A percentile compares a stretch with the other conserved stretches of the same genome.
Conservation (phyloP, 1,140 invertebrate genomes). For the Chlorops oryzae region DNA sequence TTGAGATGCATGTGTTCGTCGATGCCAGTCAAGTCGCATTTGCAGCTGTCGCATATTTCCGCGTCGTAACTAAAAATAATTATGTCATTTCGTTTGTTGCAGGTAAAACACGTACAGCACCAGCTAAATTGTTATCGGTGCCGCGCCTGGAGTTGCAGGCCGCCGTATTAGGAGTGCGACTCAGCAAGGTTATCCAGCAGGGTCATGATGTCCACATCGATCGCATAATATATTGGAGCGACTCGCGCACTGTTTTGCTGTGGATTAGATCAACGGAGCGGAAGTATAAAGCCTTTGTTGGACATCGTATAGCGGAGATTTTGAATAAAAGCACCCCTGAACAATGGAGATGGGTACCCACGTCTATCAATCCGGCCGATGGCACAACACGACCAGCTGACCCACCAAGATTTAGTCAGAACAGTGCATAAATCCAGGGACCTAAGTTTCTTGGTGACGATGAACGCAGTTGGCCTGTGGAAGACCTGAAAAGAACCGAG, state of each 20-base stretch:
- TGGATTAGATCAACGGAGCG: constrained; percentile 28
- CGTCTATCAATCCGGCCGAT: constrained; percentile 29
- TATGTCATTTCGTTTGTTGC: constrained; percentile 15
- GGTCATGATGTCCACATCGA: constrained; percentile 6
- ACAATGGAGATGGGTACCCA: constrained; percentile 28
- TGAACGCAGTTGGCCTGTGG: constrained; percentile 16
- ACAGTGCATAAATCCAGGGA: constrained; percentile 16
- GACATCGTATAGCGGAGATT: constrained; percentile 45
- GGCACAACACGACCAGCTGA: constrained; percentile 12
- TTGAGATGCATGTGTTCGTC: constrained; percentile 23
- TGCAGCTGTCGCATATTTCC: constrained; percentile 27
- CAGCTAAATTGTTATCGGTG: constrained; percentile 22
- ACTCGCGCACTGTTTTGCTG: constrained; percentile 32
- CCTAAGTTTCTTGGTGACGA: constrained; percentile 17
- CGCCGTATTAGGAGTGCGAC: constrained; percentile 22
- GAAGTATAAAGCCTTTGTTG: constrained; percentile 42
- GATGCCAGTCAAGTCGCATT: constrained; percentile 33
- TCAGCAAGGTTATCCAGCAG: constrained; percentile 3
- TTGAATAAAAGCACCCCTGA: constrained; percentile 14
- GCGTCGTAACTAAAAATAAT: constrained; percentile 1
- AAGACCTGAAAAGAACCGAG: neutral
- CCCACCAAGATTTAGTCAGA: neutral
- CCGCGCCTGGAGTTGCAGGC: constrained; percentile 30
- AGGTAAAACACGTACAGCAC: constrained; percentile 23
- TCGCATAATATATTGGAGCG: constrained; percentile 30